Evolutionary conservation across 2,113 vertebrate genomes (phyloP).

Genomic region (Bubalus kerabau): DNA sequence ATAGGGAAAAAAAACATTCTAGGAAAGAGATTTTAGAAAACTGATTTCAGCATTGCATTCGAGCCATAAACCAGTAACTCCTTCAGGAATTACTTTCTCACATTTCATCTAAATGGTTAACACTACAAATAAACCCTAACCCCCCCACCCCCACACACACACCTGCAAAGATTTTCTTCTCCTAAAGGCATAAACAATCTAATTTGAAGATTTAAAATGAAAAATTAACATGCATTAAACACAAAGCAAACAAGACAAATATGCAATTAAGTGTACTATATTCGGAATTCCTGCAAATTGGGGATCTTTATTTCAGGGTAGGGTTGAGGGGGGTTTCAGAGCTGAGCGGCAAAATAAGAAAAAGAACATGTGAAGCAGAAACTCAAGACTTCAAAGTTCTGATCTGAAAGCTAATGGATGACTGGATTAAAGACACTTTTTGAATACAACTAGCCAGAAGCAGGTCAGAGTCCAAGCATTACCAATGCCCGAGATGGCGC

Average conservation of each 20-base stretch:
- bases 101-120: background rate
- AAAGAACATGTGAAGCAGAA: background rate
- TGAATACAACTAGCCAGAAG: background rate
- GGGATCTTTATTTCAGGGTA: background rate
- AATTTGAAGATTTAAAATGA: background rate
- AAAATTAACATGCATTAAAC: background rate
- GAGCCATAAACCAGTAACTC: background rate
- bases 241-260: background rate
- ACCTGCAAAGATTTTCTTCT: background rate
- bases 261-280: background rate
- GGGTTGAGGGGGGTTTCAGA: background rate
- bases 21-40: constrained; percentile 32
- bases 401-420: background rate
- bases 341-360: background rate
- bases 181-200: background rate
- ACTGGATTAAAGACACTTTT: background rate
- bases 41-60: background rate
- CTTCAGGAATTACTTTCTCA: background rate
- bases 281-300: background rate
- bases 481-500: constrained; percentile 98
- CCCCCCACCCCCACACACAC: rapidly evolving
- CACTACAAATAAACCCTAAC: background rate
- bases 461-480: constrained; percentile 10
- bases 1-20: background rate
- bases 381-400: background rate